Conservation (phyloP, 1,140 invertebrate species). For the Drosophila lacertosa region DNA sequence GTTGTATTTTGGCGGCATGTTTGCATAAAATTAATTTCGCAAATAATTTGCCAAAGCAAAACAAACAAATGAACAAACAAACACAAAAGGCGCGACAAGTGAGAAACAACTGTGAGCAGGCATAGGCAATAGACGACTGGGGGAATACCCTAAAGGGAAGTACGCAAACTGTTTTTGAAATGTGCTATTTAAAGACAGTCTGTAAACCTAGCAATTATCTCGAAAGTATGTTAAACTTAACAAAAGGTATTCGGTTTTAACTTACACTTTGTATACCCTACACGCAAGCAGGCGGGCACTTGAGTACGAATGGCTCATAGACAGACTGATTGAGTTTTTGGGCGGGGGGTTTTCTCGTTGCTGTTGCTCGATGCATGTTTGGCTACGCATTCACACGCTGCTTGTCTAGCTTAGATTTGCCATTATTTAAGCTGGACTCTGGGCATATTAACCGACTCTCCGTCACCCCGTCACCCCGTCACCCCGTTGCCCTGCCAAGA, state of each 20-base stretch:
- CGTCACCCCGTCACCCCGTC: neutral
- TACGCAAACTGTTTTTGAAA: neutral
- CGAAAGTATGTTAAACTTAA: too few relatives aligned
- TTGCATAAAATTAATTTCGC: constrained; percentile 82
- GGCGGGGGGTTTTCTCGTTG: neutral
- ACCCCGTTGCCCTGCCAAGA: neutral
- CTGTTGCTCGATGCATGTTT: constrained; percentile 28
- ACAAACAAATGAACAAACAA: constrained; percentile 59
- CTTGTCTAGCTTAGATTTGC: constrained; percentile 62
- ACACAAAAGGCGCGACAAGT: constrained; percentile 31
- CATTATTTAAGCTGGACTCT: constrained; percentile 61
- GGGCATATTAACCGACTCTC: neutral
- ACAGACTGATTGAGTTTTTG: constrained; percentile 3
- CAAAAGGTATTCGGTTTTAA: neutral
- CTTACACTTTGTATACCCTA: neutral
- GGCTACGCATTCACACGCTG: constrained; percentile 68
- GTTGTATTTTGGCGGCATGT: constrained; percentile 80
- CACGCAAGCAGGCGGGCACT: neutral
- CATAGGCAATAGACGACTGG: neutral
- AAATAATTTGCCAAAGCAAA: constrained; percentile 77
- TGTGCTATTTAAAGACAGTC: neutral
- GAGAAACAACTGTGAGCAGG: neutral
- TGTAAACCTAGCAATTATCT: too few relatives aligned
- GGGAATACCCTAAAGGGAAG: neutral
- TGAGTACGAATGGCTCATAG: neutral